Conservation (phyloP, 1,140 invertebrate species). For the Eriocheir sinensis region DNA sequence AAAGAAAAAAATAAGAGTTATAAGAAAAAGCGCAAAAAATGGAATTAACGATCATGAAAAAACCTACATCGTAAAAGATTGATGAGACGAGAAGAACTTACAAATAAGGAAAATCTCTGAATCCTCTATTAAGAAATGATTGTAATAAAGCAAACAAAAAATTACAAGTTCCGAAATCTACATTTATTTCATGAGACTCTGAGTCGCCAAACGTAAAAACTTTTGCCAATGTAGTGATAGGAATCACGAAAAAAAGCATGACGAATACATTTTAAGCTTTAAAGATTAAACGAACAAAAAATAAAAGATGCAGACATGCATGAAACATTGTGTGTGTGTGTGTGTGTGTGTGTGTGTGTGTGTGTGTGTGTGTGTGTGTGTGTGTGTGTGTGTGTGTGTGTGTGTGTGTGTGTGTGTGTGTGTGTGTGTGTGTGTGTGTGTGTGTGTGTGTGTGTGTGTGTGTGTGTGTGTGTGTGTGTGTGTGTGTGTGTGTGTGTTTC, state of each 20-base stretch:
- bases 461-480: slow-evolving; percentile 62
- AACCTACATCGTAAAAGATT: too few species aligned
- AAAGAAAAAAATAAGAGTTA: too few species aligned
- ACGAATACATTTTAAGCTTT: background rate
- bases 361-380: slow-evolving; percentile 64
- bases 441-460: slow-evolving; percentile 53
- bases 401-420: slow-evolving; percentile 61
- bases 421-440: slow-evolving; percentile 62
- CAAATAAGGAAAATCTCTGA: too few species aligned
- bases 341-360: slow-evolving; percentile 65
- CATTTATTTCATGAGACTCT: too few species aligned
- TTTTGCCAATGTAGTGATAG: too few species aligned
- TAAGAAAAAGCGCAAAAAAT: too few species aligned
- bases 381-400: slow-evolving; percentile 63
- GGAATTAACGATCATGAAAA: too few species aligned
- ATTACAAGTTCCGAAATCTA: too few species aligned
- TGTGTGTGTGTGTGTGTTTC: slow-evolving; percentile 66
- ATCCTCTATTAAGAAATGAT: too few species aligned
- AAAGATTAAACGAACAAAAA: background rate
- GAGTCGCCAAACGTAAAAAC: too few species aligned
- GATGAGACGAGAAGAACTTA: too few species aligned
- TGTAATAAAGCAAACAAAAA: too few species aligned
- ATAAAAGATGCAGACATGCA: background rate
- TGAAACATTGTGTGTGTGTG: slow-evolving; percentile 11
- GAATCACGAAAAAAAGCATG: background rate